Evolutionary conservation across 2,888 invertebrate genomes (phyloP), one percentile per base, ranked within the genome.

Genomic region (Koerneria pararmatus): DNA sequence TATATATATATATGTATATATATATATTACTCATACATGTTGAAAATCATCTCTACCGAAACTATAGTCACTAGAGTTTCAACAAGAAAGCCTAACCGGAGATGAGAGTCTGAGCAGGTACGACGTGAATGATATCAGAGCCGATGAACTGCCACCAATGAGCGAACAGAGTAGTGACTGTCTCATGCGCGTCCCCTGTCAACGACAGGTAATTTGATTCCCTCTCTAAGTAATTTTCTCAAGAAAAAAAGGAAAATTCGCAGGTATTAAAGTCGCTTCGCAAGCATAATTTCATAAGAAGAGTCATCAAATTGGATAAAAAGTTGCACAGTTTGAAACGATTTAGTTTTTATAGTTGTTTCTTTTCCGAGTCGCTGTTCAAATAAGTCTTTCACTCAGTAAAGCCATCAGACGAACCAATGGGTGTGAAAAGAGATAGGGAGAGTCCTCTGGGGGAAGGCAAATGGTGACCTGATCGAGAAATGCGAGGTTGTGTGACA

Each of bases 101-200:
- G 1, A 46, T 65, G 48, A 74, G 58, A 22, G 75, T 67, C 53
- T 76, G 76, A 22, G 67, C 64, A 41, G 76, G 76, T 19, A 90
- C 0, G 87, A 87, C 76, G 89, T 88, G 72, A 87, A 87, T 80
- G 74, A 80, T 65, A 60, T 83, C 83, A 24, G 77, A 73, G 35
- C 77, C 75, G 32, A 83, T 69, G 66, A 83, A 73, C 48, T 82
- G 77, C 70, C 78, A 75, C 64, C 64, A 64, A 74, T 22, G 78
- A 49, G 34, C 67, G 68, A 32, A 76, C 64, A 37, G 73, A 53
- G 62, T 76, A 69, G 75, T 77, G 46, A 80, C 61, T 11, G 68
- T 37, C 11, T 3, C 19, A 22, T 51, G 48, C 5, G 48, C 54
- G 31, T 58, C 69, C 37, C 19, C 37, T 31, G 1, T 59, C 54